phyloP scores from a whole-genome alignment of 2,797 vertebrate species.

The Odontamblyopus lacepedii region DNA sequence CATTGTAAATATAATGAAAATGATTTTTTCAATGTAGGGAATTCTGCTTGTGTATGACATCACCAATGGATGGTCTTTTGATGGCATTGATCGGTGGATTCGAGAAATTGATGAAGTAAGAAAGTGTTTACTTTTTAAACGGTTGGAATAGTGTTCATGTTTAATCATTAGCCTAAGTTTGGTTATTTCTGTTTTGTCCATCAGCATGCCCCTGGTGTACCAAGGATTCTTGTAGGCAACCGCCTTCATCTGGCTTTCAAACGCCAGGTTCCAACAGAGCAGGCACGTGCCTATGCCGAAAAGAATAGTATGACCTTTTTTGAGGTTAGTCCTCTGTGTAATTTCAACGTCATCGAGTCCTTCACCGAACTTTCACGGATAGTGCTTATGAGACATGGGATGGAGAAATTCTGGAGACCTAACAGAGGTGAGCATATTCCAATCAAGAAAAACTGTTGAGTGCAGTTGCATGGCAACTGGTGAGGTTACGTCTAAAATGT shows the following conservation, averaged over 20 bases:
- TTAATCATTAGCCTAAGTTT: background rate
- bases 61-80: conserved; percentile 98
- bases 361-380: conserved; percentile 97
- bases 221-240: conserved; percentile 95
- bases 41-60: conserved; percentile 98
- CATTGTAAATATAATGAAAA: background rate
- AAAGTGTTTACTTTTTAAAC: background rate
- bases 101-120: conserved; percentile 97
- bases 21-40: conserved; percentile 77
- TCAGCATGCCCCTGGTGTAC: conserved; percentile 96
- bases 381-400: conserved; percentile 97
- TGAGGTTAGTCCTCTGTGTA: conserved; percentile 97
- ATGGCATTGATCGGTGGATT: conserved; percentile 98
- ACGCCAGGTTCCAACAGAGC: conserved; percentile 95
- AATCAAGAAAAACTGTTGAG: background rate
- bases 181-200: conserved; percentile 11
- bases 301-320: conserved; percentile 99
- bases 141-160: background rate
- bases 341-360: conserved; percentile 98
- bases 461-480: too few species aligned
- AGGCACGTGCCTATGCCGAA: conserved; percentile 93
- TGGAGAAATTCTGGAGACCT: conserved; percentile 99
- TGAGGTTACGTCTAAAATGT: too few species aligned
- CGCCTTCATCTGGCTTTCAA: conserved; percentile 96
- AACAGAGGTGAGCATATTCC: conserved; percentile 85